A percentile compares a stretch with the other conserved stretches of the same genome.
phyloP scores from a whole-genome alignment of 2,888 invertebrate species.

The Drosophila colorata region DNA sequence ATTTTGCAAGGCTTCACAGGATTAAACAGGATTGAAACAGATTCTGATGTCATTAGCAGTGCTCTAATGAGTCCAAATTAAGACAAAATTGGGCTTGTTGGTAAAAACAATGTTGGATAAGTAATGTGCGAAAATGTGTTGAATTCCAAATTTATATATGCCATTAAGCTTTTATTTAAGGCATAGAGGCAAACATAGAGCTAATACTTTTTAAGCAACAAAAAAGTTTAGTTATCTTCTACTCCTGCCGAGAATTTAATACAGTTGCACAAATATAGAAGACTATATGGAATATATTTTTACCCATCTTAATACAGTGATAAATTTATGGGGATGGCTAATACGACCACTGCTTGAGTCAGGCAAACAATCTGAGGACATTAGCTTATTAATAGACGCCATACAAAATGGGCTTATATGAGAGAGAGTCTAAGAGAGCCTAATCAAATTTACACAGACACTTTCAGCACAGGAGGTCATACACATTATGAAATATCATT shows the following conservation, averaged over 20 bases:
- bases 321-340: not conserved
- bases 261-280: too few relatives aligned
- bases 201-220: too few relatives aligned
- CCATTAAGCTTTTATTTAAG: too few relatives aligned
- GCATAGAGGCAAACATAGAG: too few relatives aligned
- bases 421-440: not conserved
- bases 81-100: not conserved
- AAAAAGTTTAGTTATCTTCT: too few relatives aligned
- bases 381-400: not conserved
- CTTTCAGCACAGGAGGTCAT: not conserved
- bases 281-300: not conserved
- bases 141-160: too few relatives aligned
- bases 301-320: not conserved
- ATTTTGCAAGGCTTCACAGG: not conserved
- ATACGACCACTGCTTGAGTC: too few relatives aligned
- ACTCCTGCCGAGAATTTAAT: too few relatives aligned
- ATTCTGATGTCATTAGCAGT: not conserved
- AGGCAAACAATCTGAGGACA: too few relatives aligned
- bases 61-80: constrained; percentile 3
- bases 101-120: not conserved
- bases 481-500: not conserved
- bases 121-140: too few relatives aligned
- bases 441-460: not conserved
- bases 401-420: not conserved
- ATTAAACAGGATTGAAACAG: not conserved